Percentiles rank a stretch among this genome's conserved stretches.
These are phyloP conservation scores for Tadarida brasiliensis DNA, from an alignment of 2,797 vertebrate species.

Conservation along the genomic window DNA sequence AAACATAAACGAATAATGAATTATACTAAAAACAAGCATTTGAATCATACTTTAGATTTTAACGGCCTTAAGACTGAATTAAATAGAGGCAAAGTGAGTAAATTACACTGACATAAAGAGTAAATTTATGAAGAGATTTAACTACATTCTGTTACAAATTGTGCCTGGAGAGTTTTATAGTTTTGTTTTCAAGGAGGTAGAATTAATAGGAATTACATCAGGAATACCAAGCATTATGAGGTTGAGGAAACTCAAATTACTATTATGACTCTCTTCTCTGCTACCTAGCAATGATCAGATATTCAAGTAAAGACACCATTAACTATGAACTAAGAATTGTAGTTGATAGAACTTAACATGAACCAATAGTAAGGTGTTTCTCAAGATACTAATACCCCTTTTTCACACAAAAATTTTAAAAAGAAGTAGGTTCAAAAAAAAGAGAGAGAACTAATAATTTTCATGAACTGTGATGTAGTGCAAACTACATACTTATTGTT, in stretches of 20 bases:
- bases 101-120: constrained; percentile 56
- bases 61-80: constrained; percentile 39
- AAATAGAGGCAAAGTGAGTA: constrained; percentile 22
- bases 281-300: constrained; percentile 49
- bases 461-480: background rate
- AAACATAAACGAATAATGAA: constrained; percentile 65
- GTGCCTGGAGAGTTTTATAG: constrained; percentile 71
- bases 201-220: constrained; percentile 72
- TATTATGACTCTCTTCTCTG: constrained; percentile 56
- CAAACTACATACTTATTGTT: background rate
- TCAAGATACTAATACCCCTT: background rate
- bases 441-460: background rate
- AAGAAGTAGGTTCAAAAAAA: background rate
- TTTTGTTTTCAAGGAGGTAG: constrained; percentile 74
- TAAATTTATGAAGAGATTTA: constrained; percentile 68
- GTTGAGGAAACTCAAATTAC: constrained; percentile 33
- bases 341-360: background rate
- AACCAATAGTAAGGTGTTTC: background rate
- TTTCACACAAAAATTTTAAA: background rate
- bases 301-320: background rate
- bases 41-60: constrained; percentile 73
- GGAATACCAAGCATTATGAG: constrained; percentile 56
- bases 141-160: constrained; percentile 77
- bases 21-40: constrained; percentile 35
- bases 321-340: background rate